Percentiles rank a stretch among this genome's conserved stretches.
phyloP scores from a whole-genome alignment of 2,888 invertebrate genomes.

The Hanleya hanleyi region DNA sequence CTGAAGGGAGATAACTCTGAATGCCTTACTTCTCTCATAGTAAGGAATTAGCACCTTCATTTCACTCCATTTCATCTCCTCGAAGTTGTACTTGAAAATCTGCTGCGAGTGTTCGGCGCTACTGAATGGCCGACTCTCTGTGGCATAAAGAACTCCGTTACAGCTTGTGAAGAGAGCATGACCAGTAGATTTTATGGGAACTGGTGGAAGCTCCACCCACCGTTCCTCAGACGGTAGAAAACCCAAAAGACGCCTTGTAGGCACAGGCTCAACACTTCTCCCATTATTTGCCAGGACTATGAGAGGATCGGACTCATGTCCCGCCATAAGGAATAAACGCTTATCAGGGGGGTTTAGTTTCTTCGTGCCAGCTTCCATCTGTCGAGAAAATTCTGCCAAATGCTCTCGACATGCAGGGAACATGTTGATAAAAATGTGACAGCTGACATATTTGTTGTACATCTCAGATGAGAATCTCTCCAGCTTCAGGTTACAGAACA shows the following conservation, averaged over 20 bases:
- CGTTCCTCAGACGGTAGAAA: constrained; percentile 48
- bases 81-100: constrained; percentile 37
- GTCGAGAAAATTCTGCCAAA: not conserved
- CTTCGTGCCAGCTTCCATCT: constrained; percentile 4
- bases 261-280: constrained; percentile 45
- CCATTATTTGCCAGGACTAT: constrained; percentile 45
- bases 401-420: not conserved
- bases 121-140: constrained; percentile 38
- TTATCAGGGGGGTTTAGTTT: constrained; percentile 47
- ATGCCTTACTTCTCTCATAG: constrained; percentile 33
- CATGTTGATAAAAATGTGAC: not conserved
- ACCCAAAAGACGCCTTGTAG: constrained; percentile 42
- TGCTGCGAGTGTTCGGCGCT: constrained; percentile 4
- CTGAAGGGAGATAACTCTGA: constrained; percentile 40
- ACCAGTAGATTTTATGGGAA: constrained; percentile 32
- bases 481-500: constrained; percentile 52
- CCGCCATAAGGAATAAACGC: constrained; percentile 42
- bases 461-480: constrained; percentile 34
- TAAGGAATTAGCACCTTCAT: constrained; percentile 37
- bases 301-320: constrained; percentile 39
- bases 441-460: not conserved
- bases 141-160: not conserved
- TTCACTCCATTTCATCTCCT: constrained; percentile 48
- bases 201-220: constrained; percentile 56
- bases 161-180: not conserved